Evolutionary conservation across 2,797 vertebrate species (phyloP).

Genomic region (Psittacula echo): DNA sequence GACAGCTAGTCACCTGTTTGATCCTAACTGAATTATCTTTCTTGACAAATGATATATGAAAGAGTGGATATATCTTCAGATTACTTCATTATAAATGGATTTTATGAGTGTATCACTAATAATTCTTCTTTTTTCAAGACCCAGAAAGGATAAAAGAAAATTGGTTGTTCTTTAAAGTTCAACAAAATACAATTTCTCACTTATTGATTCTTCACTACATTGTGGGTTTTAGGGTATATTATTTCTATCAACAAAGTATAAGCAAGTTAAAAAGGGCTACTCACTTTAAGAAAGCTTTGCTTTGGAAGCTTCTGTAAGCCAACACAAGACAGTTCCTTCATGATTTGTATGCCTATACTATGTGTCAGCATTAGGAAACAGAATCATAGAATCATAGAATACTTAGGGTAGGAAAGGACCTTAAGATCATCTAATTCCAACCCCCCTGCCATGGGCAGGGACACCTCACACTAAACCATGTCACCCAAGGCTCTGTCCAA

Average conservation of each 20-base stretch:
- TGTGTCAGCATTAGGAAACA: not conserved
- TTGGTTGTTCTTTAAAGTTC: not conserved
- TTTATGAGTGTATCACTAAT: not conserved
- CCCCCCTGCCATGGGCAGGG: too few species aligned
- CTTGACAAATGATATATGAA: not conserved
- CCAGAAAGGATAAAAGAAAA: not conserved
- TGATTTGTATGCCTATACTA: not conserved
- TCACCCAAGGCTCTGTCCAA: too few species aligned
- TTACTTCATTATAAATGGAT: not conserved
- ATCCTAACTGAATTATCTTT: constrained; percentile 20
- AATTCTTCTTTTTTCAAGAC: not conserved
- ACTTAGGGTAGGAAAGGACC: too few species aligned
- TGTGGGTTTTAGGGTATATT: not conserved
- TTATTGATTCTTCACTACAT: not conserved
- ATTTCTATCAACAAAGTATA: not conserved
- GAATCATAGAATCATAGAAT: too few species aligned
- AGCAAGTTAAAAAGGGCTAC: not conserved
- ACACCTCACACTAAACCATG: too few species aligned
- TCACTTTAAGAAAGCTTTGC: not conserved
- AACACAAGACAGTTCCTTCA: not conserved
- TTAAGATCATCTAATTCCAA: too few species aligned
- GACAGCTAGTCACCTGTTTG: not conserved
- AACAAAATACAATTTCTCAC: not conserved
- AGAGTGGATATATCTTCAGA: not conserved
- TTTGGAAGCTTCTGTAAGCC: not conserved